Conservation (phyloP, 2,113 vertebrate genomes). For the Halichoerus grypus region DNA sequence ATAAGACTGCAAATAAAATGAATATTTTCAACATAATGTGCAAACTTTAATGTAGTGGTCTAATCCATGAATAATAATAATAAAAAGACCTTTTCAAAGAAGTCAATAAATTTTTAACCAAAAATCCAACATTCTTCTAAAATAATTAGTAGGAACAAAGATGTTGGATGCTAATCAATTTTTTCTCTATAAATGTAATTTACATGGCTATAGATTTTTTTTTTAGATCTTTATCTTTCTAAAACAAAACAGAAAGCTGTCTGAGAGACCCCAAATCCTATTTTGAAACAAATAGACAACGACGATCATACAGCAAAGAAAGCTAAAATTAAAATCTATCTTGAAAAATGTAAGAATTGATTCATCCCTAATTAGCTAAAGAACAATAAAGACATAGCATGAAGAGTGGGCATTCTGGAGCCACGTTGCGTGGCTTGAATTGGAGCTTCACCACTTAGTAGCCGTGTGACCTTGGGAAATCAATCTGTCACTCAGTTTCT, state of each 20-base stretch:
- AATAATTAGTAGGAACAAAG: neutral
- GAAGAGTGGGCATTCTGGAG: rapidly evolving
- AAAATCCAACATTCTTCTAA: neutral
- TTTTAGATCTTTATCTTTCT: neutral
- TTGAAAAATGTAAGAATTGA: neutral
- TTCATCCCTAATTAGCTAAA: neutral
- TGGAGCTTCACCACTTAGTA: neutral
- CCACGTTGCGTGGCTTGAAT: rapidly evolving
- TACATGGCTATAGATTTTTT: neutral
- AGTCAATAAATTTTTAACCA: neutral
- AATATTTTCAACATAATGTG: neutral
- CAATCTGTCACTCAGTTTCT: neutral
- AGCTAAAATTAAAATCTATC: neutral
- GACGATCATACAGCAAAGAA: neutral
- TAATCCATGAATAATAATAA: neutral
- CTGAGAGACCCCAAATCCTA: neutral
- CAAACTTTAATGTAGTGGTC: neutral
- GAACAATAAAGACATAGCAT: rapidly evolving
- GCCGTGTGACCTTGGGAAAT: neutral
- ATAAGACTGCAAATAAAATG: neutral
- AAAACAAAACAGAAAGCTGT: neutral
- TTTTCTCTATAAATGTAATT: slow-evolving; percentile 7
- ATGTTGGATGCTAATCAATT: neutral
- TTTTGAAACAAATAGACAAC: neutral
- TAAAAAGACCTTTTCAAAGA: neutral